phyloP scores from a whole-genome alignment of 2,888 invertebrate species.

The Sylvicola cinctus region DNA sequence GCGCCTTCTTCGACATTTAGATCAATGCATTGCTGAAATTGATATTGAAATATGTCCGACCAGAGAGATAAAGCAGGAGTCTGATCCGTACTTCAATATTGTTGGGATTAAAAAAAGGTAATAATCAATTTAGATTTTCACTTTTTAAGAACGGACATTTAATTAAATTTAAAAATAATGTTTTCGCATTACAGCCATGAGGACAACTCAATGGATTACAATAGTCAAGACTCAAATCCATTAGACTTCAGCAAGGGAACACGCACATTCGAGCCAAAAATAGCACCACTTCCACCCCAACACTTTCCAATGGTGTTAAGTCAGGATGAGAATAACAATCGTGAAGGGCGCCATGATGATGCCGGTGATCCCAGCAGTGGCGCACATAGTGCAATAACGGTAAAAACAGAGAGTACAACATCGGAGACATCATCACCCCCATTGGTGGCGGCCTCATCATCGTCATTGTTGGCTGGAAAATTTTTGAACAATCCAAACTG shows the following conservation, averaged over 20 bases:
- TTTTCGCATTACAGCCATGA: conserved; percentile 11
- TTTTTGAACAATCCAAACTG: no score
- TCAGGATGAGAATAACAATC: conserved; percentile 21
- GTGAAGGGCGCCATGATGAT: no score
- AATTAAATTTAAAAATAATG: background rate
- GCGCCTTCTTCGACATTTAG: conserved; percentile 33
- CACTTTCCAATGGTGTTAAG: no score
- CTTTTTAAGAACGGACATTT: no score
- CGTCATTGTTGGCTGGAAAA: no score
- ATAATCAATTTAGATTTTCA: background rate
- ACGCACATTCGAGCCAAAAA: background rate
- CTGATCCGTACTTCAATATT: background rate
- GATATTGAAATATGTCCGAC: conserved; percentile 33
- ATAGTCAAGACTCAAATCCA: conserved; percentile 25
- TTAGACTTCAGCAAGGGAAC: conserved; percentile 28
- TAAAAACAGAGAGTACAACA: no score
- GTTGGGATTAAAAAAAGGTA: background rate
- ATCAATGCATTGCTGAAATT: conserved; percentile 36
- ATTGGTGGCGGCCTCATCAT: no score
- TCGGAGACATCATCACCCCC: conserved; percentile 2
- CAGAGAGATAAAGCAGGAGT: conserved; percentile 8
- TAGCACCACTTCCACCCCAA: no score
- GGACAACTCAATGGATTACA: conserved; percentile 20
- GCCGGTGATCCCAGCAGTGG: no score
- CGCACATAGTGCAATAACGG: no score